phyloP scores from a whole-genome alignment of 2,113 vertebrate species.

The Colaptes auratus region DNA sequence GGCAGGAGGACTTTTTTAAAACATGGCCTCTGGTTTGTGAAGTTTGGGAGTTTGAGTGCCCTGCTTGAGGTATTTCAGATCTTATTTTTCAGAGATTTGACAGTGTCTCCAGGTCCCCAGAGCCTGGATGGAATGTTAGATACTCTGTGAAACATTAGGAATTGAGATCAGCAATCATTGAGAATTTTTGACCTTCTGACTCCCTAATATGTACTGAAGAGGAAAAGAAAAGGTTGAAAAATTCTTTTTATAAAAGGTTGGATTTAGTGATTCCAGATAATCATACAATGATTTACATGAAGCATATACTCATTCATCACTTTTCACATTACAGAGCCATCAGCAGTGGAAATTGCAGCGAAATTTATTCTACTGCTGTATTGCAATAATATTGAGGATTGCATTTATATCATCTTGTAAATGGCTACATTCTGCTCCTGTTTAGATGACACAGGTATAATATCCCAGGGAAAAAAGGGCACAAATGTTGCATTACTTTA shows the following conservation, averaged over 20 bases:
- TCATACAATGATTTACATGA: not conserved
- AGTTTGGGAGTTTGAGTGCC: not conserved
- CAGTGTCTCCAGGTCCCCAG: not conserved
- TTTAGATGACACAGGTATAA: not conserved
- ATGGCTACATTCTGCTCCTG: not conserved
- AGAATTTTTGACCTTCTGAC: not conserved
- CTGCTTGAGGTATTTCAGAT: not conserved
- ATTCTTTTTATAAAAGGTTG: not conserved
- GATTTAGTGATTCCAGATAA: not conserved
- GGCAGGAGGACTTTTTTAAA: not conserved
- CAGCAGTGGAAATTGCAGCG: conserved; percentile 13
- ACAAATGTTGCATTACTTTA: not conserved
- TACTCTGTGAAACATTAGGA: not conserved
- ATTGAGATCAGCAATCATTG: not conserved
- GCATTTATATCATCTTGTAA: conserved; percentile 28
- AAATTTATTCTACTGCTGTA: conserved; percentile 21
- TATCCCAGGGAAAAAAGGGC: not conserved
- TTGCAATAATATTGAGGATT: conserved; percentile 14
- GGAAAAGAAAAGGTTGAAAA: not conserved
- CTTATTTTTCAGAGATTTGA: not conserved
- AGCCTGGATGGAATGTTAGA: not conserved
- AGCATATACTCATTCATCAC: not conserved
- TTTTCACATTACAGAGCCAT: conserved; percentile 6
- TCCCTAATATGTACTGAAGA: not conserved
- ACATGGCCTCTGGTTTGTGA: not conserved